phyloP scores from a whole-genome alignment of 2,888 invertebrate species.

The Ophioninae sp. region DNA sequence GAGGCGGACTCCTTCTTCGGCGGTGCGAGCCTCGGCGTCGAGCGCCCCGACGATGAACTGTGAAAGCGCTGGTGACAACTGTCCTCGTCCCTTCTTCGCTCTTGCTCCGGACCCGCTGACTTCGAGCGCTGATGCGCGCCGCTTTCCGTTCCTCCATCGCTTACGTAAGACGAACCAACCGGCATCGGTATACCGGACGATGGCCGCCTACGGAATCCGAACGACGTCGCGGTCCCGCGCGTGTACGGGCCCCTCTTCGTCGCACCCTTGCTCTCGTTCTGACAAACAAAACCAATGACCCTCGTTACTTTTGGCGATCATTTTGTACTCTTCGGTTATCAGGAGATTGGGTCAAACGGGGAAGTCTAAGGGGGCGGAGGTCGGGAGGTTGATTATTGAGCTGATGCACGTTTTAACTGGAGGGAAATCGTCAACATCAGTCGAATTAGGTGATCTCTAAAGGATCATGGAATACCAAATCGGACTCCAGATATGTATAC shows the following conservation, averaged over 20 bases:
- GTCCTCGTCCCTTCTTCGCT: constrained; percentile 81
- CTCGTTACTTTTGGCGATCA: not conserved
- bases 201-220: constrained; percentile 89
- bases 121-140: constrained; percentile 81
- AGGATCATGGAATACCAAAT: no score
- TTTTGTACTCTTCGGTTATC: not conserved
- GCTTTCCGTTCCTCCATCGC: constrained; percentile 67
- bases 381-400: not conserved
- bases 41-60: constrained; percentile 83
- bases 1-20: constrained; percentile 87
- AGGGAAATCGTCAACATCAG: no score
- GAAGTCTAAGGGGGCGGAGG: not conserved
- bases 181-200: constrained; percentile 81
- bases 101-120: constrained; percentile 80
- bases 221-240: constrained; percentile 91
- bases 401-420: no score
- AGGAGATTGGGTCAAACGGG: not conserved
- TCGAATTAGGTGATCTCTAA: no score
- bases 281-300: constrained; percentile 65
- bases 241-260: constrained; percentile 84
- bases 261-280: constrained; percentile 85
- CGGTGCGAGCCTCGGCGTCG: constrained; percentile 85
- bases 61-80: constrained; percentile 74
- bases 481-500: no score
- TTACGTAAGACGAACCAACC: constrained; percentile 67